Percentiles rank a stretch among this genome's conserved stretches.
These are phyloP conservation scores for Anadara kagoshimensis DNA, from an alignment of 1,140 invertebrate genomes.

Conservation along the genomic window DNA sequence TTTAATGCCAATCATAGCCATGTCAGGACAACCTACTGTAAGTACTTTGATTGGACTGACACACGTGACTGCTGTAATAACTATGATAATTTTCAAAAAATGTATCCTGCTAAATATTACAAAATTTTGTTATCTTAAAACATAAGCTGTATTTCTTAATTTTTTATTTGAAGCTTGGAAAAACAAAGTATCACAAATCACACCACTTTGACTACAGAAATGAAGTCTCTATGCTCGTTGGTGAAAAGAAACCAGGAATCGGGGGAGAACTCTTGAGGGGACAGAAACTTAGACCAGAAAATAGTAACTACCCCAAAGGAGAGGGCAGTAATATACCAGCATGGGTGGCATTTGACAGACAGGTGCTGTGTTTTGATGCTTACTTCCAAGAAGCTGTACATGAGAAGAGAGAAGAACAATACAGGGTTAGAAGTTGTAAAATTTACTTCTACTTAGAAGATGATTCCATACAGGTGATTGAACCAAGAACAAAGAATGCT, in stretches of 20 bases:
- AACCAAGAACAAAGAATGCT: conserved; percentile 72
- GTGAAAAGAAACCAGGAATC: conserved; percentile 71
- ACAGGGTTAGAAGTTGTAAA: conserved; percentile 70
- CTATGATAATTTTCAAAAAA: too few relatives aligned
- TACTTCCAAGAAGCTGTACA: conserved; percentile 73
- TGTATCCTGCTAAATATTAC: not conserved
- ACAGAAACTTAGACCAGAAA: conserved; percentile 66
- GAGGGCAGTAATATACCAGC: conserved; percentile 82
- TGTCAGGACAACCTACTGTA: not conserved
- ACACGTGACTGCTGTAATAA: not conserved
- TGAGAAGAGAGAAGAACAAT: conserved; percentile 73
- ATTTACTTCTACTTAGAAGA: conserved; percentile 75
- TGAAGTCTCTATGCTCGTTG: conserved; percentile 68
- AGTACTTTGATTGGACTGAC: not conserved
- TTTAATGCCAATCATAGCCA: not conserved
- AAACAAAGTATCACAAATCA: conserved; percentile 72
- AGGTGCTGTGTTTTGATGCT: conserved; percentile 76
- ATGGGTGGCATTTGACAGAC: conserved; percentile 91
- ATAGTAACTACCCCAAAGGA: conserved; percentile 70
- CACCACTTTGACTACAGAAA: conserved; percentile 73
- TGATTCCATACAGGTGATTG: conserved; percentile 74
- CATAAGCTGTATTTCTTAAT: not conserved
- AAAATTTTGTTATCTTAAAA: not conserved
- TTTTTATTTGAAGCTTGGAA: conserved; percentile 68
- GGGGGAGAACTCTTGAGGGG: conserved; percentile 71